Percentiles rank a stretch among this genome's conserved stretches.
Conservation (phyloP, 2,113 vertebrate species). For the Pelodiscus sinensis region DNA sequence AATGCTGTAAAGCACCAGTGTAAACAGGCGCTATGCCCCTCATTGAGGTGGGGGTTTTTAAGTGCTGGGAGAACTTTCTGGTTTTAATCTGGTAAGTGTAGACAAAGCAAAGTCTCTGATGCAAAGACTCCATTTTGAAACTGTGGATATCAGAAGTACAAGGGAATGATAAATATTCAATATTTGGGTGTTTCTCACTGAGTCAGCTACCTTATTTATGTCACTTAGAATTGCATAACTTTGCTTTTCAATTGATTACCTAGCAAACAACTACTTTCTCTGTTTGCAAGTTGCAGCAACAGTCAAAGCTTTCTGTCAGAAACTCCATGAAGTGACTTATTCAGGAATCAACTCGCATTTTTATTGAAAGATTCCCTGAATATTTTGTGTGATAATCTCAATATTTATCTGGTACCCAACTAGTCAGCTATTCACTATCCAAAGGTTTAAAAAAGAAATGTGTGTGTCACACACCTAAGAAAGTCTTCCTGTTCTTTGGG, state of each 20-base stretch:
- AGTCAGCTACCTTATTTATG: neutral
- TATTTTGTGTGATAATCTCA: neutral
- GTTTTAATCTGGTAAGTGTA: too few relatives aligned
- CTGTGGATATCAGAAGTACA: neutral
- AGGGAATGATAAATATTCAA: neutral
- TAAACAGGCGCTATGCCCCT: too few relatives aligned
- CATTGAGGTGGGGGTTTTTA: too few relatives aligned
- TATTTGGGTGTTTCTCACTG: neutral
- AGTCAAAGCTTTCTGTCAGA: neutral
- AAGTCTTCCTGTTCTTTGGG: neutral
- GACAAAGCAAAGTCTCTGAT: neutral
- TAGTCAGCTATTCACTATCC: neutral
- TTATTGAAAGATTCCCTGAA: neutral
- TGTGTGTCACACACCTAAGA: neutral
- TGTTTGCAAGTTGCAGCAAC: neutral
- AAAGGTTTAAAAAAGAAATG: neutral
- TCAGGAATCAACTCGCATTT: neutral
- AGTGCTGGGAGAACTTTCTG: too few relatives aligned
- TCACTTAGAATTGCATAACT: neutral
- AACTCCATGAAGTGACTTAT: neutral
- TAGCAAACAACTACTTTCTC: neutral
- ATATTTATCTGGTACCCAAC: neutral
- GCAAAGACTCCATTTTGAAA: neutral
- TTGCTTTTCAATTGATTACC: neutral
- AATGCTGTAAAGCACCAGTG: too few relatives aligned